phyloP scores from a whole-genome alignment of 2,888 invertebrate species.

The Lasioglossum zephyrum region DNA sequence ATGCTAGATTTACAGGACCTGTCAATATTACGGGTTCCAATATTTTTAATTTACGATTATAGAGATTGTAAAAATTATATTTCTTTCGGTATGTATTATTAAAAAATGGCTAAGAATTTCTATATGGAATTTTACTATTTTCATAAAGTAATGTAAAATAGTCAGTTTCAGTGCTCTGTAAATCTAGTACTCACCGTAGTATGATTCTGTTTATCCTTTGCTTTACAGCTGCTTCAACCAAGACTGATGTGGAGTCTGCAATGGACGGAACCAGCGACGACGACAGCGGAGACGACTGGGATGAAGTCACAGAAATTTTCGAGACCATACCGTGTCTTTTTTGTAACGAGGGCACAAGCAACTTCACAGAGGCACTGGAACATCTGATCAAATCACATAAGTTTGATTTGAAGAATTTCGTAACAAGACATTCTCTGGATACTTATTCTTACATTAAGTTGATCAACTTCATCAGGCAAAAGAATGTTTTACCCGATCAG shows the following conservation, averaged over 20 bases:
- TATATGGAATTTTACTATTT: neutral
- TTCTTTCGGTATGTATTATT: neutral
- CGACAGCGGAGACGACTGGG: slow-evolving; percentile 85
- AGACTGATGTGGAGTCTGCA: slow-evolving; percentile 58
- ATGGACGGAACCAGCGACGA: slow-evolving; percentile 74
- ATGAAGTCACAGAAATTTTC: slow-evolving; percentile 85
- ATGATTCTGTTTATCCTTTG: neutral
- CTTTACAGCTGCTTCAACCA: slow-evolving; percentile 26
- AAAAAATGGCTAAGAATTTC: neutral
- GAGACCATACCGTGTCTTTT: slow-evolving; percentile 89
- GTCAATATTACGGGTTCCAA: neutral
- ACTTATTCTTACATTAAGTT: slow-evolving; percentile 93
- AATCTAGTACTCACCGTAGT: neutral
- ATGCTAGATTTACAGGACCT: neutral
- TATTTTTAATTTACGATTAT: neutral
- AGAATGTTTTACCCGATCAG: slow-evolving; percentile 87
- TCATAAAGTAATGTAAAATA: neutral
- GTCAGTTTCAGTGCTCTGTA: neutral
- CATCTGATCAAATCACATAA: slow-evolving; percentile 89
- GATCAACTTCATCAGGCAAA: slow-evolving; percentile 91
- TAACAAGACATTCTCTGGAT: slow-evolving; percentile 90
- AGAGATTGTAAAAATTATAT: neutral
- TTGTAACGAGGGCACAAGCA: slow-evolving; percentile 87
- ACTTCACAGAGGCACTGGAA: slow-evolving; percentile 87
- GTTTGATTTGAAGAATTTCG: slow-evolving; percentile 88